Percentiles rank a stretch among this genome's conserved stretches.
phyloP scores from a whole-genome alignment of 2,888 invertebrate genomes.

The Sussaba pulchella region DNA sequence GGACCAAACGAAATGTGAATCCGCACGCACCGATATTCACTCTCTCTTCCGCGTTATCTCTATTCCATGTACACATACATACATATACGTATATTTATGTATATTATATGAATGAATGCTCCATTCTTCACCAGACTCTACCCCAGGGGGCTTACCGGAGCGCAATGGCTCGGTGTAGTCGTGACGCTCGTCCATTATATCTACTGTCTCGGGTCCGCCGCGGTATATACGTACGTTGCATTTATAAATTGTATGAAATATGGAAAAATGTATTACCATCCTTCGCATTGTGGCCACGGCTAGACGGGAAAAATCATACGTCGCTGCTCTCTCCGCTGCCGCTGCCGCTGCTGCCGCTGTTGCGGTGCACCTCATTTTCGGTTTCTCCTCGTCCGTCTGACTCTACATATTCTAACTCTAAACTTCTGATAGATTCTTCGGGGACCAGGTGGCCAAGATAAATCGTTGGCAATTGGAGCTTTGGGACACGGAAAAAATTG shows the following conservation, averaged over 20 bases:
- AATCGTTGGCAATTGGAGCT: background rate
- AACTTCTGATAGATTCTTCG: constrained; percentile 8
- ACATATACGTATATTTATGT: constrained; percentile 56
- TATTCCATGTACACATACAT: constrained; percentile 57
- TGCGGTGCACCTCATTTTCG: background rate
- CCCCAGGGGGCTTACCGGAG: constrained; percentile 12
- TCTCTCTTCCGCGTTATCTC: constrained; percentile 50
- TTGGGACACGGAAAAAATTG: constrained; percentile 1
- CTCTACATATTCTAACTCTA: constrained; percentile 5
- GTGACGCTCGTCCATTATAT: constrained; percentile 63
- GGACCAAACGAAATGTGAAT: constrained; percentile 42
- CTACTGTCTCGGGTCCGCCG: constrained; percentile 53
- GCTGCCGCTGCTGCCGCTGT: background rate
- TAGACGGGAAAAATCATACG: constrained; percentile 14
- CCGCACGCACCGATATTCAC: constrained; percentile 56
- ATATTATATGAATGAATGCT: constrained; percentile 50
- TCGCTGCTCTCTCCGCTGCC: background rate
- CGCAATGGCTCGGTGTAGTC: constrained; percentile 28
- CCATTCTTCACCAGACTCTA: constrained; percentile 48
- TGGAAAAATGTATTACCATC: constrained; percentile 65
- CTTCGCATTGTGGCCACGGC: constrained; percentile 21
- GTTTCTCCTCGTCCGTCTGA: background rate
- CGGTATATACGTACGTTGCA: constrained; percentile 50
- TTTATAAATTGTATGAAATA: constrained; percentile 66
- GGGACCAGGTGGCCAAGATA: constrained; percentile 13